These are phyloP conservation scores for Macrochelys suwanniensis DNA, from an alignment of 2,797 vertebrate species.

Conservation along the genomic window DNA sequence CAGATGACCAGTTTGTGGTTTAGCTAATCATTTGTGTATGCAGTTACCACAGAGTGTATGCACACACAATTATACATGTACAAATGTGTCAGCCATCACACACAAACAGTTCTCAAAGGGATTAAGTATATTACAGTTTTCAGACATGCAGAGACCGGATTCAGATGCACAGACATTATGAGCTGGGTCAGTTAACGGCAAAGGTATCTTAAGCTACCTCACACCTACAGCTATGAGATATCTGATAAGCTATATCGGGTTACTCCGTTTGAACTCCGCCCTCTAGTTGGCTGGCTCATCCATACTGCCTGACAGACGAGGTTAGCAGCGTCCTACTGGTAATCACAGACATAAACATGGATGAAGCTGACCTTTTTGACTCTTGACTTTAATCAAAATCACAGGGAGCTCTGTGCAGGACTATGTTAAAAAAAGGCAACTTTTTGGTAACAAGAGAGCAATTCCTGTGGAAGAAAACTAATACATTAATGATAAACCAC, in stretches of 20 bases:
- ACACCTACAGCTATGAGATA: not conserved
- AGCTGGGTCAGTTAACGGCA: not conserved
- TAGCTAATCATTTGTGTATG: not conserved
- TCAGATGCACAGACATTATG: not conserved
- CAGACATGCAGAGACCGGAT: not conserved
- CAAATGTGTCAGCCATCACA: not conserved
- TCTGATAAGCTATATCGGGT: not conserved
- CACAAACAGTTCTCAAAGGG: not conserved
- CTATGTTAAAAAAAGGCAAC: not conserved
- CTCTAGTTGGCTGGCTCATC: not conserved
- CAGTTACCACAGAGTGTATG: not conserved
- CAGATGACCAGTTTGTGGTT: not conserved
- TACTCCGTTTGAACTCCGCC: slow-evolving; percentile 33
- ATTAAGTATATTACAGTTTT: not conserved
- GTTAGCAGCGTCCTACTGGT: not conserved
- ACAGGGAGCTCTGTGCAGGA: not conserved
- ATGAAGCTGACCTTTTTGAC: not conserved
- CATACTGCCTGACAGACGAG: rapidly evolving
- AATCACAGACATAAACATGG: not conserved
- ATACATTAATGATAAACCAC: not conserved
- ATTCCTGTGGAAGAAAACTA: not conserved
- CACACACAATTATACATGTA: not conserved
- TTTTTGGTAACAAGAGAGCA: not conserved
- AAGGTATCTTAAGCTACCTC: slow-evolving; percentile 11
- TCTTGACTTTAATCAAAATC: not conserved